Conservation (phyloP, 2,797 vertebrate genomes). For the Pantherophis alleghaniensis region DNA sequence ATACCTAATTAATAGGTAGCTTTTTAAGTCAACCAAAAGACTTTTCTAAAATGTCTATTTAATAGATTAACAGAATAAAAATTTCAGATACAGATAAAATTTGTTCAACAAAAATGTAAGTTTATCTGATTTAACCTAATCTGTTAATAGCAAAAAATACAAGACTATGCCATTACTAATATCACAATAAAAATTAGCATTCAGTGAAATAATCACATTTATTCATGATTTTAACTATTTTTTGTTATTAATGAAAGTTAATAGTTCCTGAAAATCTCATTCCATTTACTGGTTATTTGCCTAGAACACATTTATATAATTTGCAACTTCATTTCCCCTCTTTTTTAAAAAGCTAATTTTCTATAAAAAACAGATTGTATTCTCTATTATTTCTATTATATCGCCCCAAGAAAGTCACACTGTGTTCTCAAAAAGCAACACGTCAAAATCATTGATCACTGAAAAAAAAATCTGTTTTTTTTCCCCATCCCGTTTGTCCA, state of each 20-base stretch:
- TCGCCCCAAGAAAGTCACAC: not conserved
- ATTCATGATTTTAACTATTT: not conserved
- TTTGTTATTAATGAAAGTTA: not conserved
- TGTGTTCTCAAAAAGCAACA: not conserved
- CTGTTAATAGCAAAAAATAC: not conserved
- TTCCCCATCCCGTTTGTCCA: not conserved
- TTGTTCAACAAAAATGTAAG: not conserved
- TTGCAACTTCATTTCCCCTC: not conserved
- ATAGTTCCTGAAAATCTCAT: not conserved
- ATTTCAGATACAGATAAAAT: not conserved
- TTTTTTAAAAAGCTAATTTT: not conserved
- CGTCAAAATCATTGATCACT: not conserved
- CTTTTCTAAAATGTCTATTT: not conserved
- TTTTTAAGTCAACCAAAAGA: not conserved
- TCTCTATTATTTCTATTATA: not conserved
- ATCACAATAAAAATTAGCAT: not conserved
- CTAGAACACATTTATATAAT: not conserved
- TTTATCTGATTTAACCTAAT: not conserved
- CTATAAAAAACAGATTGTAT: not conserved
- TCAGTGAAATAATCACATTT: not conserved
- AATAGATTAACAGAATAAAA: not conserved
- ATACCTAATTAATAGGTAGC: not conserved
- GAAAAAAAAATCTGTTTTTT: not conserved
- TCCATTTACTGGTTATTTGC: not conserved
- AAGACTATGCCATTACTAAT: not conserved